phyloP scores from a whole-genome alignment of 2,888 invertebrate species.

The Zeuzera pyrina region DNA sequence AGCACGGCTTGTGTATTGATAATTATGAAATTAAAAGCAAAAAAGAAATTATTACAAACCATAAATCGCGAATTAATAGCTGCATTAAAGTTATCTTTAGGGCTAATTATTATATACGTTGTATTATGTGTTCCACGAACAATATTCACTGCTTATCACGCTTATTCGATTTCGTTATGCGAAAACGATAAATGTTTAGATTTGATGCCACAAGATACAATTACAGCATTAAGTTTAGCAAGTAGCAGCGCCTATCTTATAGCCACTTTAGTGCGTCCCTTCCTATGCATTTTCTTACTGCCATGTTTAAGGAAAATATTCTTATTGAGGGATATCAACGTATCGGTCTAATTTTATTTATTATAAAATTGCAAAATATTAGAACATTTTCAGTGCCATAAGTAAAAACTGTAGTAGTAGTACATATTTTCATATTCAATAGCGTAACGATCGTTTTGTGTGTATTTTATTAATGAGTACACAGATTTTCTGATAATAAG shows the following conservation, averaged over 20 bases:
- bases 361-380: no score
- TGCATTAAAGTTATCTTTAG: conserved; percentile 50
- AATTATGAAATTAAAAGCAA: conserved; percentile 38
- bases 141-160: conserved; percentile 34
- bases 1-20: conserved; percentile 34
- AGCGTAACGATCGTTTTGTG: no score
- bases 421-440: no score
- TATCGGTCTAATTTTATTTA: no score
- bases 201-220: conserved; percentile 25
- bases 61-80: conserved; percentile 36
- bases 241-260: conserved; percentile 36
- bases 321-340: conserved; percentile 4
- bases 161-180: conserved; percentile 32
- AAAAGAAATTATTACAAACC: conserved; percentile 27
- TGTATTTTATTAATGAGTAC: no score
- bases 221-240: conserved; percentile 30
- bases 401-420: no score
- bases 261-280: conserved; percentile 29
- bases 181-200: conserved; percentile 24
- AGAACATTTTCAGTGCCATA: no score
- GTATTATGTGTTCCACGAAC: conserved; percentile 50
- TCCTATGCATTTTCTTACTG: conserved; percentile 32
- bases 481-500: no score
- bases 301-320: conserved; percentile 20
- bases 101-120: conserved; percentile 42